Evolutionary conservation across 2,797 vertebrate species (phyloP).

Genomic region (Rhinichthys osculus): DNA sequence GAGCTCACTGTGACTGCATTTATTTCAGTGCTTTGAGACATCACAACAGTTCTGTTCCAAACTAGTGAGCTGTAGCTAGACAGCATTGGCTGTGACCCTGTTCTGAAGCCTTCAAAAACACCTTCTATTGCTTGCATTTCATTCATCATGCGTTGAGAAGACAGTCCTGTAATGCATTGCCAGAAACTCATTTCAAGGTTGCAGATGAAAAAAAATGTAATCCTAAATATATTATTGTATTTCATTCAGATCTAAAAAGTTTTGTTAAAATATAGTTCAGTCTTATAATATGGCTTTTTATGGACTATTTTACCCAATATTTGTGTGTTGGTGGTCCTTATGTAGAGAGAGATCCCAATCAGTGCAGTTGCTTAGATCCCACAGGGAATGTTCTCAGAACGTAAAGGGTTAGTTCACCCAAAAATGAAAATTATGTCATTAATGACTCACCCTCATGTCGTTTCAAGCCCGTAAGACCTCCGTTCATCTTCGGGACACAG

Average conservation of each 20-base stretch:
- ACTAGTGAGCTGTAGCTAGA: neutral
- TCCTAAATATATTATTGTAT: neutral
- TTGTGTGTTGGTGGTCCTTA: neutral
- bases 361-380: neutral
- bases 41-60: neutral
- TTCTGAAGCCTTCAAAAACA: neutral
- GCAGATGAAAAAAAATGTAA: neutral
- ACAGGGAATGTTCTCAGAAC: neutral
- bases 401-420: too few species aligned
- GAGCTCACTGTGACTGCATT: neutral
- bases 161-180: neutral
- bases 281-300: neutral
- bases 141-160: neutral
- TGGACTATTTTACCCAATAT: neutral
- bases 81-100: neutral
- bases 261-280: neutral
- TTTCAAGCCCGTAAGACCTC: too few species aligned
- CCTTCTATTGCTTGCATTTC: neutral
- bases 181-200: neutral
- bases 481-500: too few species aligned
- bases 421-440: too few species aligned
- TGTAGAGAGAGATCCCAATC: neutral
- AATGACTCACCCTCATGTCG: too few species aligned
- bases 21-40: neutral
- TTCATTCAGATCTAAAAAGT: neutral